These are phyloP conservation scores for Pheosia tremula DNA, from an alignment of 2,888 invertebrate species.

Conservation along the genomic window DNA sequence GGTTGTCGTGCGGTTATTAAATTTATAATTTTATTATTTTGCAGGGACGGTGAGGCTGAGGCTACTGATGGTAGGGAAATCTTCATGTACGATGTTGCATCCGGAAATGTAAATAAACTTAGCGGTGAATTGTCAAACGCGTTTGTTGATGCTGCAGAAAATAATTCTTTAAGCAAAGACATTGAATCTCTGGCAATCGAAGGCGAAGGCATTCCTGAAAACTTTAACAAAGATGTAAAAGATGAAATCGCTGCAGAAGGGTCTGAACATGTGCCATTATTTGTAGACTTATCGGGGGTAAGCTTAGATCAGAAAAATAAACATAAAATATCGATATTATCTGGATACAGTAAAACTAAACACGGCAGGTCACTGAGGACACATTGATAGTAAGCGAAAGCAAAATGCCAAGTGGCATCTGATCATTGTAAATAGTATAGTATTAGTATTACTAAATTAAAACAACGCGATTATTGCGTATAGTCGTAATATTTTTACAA, in stretches of 20 bases:
- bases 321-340: conserved; percentile 77
- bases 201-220: conserved; percentile 77
- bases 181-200: conserved; percentile 84
- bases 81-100: conserved; percentile 93
- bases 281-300: conserved; percentile 76
- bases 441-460: conserved; percentile 81
- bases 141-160: conserved; percentile 94
- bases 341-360: conserved; percentile 83
- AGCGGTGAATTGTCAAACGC: conserved; percentile 93
- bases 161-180: conserved; percentile 89
- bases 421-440: conserved; percentile 79
- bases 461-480: conserved; percentile 68
- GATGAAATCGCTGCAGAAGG: conserved; percentile 64
- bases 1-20: background rate
- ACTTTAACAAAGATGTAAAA: conserved; percentile 57
- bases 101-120: conserved; percentile 90
- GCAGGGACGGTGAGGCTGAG: conserved; percentile 74
- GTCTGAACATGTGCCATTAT: conserved; percentile 82
- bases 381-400: conserved; percentile 52
- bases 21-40: conserved; percentile 4
- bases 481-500: conserved; percentile 74
- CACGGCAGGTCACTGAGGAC: conserved; percentile 75
- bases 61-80: conserved; percentile 88
- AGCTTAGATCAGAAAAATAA: conserved; percentile 66
- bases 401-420: conserved; percentile 49